A percentile compares a stretch with the other conserved stretches of the same genome.
phyloP scores from a whole-genome alignment of 2,888 invertebrate genomes.

The Mechanitis messenoides region DNA sequence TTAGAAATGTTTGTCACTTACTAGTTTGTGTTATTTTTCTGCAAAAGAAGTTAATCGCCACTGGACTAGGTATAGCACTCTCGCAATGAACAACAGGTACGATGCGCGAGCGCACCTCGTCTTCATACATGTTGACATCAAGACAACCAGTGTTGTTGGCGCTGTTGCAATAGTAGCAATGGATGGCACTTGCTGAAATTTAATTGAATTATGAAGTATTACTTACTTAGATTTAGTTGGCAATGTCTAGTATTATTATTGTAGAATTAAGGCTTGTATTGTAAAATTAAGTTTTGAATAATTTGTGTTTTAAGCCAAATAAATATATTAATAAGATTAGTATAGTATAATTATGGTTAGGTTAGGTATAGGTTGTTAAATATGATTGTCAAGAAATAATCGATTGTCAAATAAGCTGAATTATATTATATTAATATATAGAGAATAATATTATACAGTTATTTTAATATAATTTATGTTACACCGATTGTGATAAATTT shows the following conservation, averaged over 20 bases:
- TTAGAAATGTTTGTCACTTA: slow-evolving; percentile 43
- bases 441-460: too few species aligned
- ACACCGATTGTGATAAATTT: too few species aligned
- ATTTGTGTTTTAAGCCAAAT: not conserved
- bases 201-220: too few species aligned
- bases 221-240: too few species aligned
- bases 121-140: slow-evolving; percentile 66
- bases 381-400: too few species aligned
- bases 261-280: too few species aligned
- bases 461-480: too few species aligned
- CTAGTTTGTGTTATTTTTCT: slow-evolving; percentile 83
- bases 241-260: too few species aligned
- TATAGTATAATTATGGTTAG: too few species aligned
- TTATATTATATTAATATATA: too few species aligned
- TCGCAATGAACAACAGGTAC: slow-evolving; percentile 61
- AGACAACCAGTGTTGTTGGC: slow-evolving; percentile 80
- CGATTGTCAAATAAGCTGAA: too few species aligned
- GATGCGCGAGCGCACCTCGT: slow-evolving; percentile 53
- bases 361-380: too few species aligned
- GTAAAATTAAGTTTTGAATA: not conserved
- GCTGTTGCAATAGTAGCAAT: slow-evolving; percentile 87
- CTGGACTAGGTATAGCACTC: slow-evolving; percentile 47
- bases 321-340: not conserved
- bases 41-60: slow-evolving; percentile 77
- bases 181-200: slow-evolving; percentile 68